These are phyloP conservation scores for Scopus umbretta DNA, from an alignment of 2,113 vertebrate genomes.

Conservation along the genomic window DNA sequence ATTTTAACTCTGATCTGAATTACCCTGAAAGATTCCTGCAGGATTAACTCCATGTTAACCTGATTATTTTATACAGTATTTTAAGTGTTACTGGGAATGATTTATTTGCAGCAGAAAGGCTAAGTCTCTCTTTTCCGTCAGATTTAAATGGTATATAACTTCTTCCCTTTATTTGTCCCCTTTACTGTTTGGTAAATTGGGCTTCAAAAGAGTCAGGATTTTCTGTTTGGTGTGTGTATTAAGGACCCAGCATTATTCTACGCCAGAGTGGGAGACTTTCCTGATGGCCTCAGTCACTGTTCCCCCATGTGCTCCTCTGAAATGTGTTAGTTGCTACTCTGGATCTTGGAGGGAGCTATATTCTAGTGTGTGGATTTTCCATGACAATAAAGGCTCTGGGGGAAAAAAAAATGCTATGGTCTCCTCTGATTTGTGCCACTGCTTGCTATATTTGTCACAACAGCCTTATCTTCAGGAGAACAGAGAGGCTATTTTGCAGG, in stretches of 20 bases:
- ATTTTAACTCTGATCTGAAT: not conserved
- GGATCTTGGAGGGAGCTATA: not conserved
- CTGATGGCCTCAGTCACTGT: not conserved
- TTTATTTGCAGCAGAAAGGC: not conserved
- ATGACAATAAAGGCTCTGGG: not conserved
- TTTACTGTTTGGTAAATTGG: not conserved
- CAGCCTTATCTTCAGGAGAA: not conserved
- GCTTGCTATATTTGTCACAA: not conserved
- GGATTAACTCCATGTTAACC: not conserved
- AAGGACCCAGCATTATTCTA: not conserved
- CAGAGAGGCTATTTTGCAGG: not conserved
- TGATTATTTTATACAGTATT: not conserved
- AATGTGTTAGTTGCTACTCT: not conserved
- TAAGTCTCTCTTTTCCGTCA: not conserved
- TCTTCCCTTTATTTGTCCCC: not conserved
- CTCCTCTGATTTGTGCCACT: not conserved
- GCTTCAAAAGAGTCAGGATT: not conserved
- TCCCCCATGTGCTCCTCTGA: not conserved
- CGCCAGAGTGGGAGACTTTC: not conserved
- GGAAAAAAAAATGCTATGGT: fast-evolving
- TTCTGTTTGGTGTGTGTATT: not conserved
- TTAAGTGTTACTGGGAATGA: not conserved
- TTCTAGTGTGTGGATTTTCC: not conserved
- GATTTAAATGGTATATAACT: not conserved
- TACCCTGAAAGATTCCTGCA: not conserved